These are phyloP conservation scores for Rhea americana DNA, from an alignment of 2,113 vertebrate species.

Conservation along the genomic window DNA sequence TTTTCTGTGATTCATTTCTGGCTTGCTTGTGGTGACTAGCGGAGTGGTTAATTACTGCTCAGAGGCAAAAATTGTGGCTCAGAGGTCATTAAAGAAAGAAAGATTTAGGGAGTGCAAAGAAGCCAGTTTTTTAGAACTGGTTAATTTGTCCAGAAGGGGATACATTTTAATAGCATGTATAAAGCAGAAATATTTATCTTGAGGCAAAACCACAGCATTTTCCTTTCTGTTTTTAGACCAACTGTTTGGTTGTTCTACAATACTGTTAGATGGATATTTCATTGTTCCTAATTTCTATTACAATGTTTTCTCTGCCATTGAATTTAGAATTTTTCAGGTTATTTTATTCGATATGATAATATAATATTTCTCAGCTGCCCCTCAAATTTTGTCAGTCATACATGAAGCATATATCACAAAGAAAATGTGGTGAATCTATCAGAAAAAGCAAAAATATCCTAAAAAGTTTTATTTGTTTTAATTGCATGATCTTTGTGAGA, in stretches of 20 bases:
- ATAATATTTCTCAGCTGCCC: neutral
- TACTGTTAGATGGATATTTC: neutral
- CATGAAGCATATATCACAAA: neutral
- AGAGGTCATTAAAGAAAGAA: conserved; percentile 12
- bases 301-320: neutral
- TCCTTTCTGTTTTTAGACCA: conserved; percentile 45
- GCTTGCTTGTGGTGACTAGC: conserved; percentile 32
- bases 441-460: neutral
- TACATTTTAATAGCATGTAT: conserved; percentile 28
- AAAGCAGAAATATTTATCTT: conserved; percentile 53
- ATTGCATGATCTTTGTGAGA: neutral
- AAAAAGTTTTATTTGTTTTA: neutral
- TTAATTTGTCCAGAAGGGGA: conserved; percentile 31
- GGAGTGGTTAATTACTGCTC: conserved; percentile 59
- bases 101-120: conserved; percentile 51
- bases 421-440: neutral
- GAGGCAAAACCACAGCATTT: conserved; percentile 30
- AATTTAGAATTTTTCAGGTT: conserved; percentile 6
- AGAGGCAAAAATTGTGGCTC: conserved; percentile 22
- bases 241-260: neutral
- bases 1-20: conserved; percentile 24
- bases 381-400: neutral
- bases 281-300: neutral
- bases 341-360: neutral
- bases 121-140: neutral